These are phyloP conservation scores for Papilio elwesi DNA, from an alignment of 2,888 invertebrate species.

Conservation along the genomic window DNA sequence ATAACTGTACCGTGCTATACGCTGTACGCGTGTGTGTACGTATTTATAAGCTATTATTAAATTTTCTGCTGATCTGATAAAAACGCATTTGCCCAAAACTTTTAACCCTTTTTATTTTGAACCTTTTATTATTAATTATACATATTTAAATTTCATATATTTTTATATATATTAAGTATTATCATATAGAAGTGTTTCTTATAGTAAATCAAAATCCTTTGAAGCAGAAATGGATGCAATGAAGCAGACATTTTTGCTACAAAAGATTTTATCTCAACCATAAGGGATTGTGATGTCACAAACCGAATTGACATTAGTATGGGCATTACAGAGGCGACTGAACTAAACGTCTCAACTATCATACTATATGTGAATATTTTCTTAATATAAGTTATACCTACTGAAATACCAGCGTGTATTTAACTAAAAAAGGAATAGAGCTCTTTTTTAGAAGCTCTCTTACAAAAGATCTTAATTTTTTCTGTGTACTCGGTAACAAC, in stretches of 20 bases:
- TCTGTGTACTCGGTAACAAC: slow-evolving; percentile 73
- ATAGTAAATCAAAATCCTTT: not conserved
- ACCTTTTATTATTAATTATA: too few relatives aligned
- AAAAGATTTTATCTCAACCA: slow-evolving; percentile 7
- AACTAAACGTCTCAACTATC: slow-evolving; percentile 8
- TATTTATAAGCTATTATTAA: too few relatives aligned
- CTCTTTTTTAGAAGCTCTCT: slow-evolving; percentile 52
- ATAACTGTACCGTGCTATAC: too few relatives aligned
- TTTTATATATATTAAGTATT: too few relatives aligned
- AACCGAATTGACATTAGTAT: slow-evolving; percentile 6
- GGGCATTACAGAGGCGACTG: not conserved
- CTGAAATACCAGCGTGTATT: slow-evolving; percentile 10
- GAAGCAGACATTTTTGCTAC: not conserved
- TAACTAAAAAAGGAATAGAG: slow-evolving; percentile 24
- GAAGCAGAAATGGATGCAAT: not conserved
- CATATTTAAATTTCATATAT: too few relatives aligned
- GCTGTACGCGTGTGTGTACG: too few relatives aligned
- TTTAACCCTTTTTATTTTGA: too few relatives aligned
- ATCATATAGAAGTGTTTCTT: not conserved
- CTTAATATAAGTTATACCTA: slow-evolving; percentile 2
- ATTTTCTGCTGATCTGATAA: too few relatives aligned
- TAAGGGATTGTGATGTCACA: not conserved
- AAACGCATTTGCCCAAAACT: too few relatives aligned
- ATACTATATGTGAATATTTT: not conserved
- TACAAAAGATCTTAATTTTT: slow-evolving; percentile 67